Evolutionary conservation across 1,140 invertebrate genomes (phyloP), one percentile per base, ranked within the genome.

Genomic region (Drosophila truncata): DNA sequence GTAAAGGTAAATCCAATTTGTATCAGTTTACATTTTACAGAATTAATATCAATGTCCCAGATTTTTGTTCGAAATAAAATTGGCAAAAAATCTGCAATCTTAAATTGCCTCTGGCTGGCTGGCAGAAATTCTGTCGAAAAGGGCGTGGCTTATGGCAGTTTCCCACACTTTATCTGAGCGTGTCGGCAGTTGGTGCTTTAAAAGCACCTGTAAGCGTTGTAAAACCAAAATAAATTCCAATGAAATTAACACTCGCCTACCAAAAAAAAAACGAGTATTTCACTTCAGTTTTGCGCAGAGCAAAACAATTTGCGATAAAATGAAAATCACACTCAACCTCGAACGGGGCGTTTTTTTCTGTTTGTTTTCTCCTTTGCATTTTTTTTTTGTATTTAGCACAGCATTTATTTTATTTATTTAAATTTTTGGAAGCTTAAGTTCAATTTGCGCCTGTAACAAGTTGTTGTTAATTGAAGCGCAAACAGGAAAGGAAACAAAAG

Each of bases 361-460:
- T 63, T 71, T 63, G 44, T 63, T 54, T 62, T 29, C 39, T 33
- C 61, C 60, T 54, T 41, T 54, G 60, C 62, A 41, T 67, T 62
- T 61, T 65, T 75, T 76, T 67, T 62, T 61, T 65, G 67, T 76
- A 69, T 76, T 87, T 87, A 81, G 78, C 81, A 72, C 54, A 11
- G 58, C 62, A 61, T 82, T 84, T 79, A 76, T 76, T 65, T 86
- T 87, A 86, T 87, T 82, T 88, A 86, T 80, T 39, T 76, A 47
- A 58, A 70, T 69, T 76, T 76, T 76, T 82, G 66, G 82, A 69
- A 81, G 85, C 77, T 78, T 90, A 69, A 81, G 80, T 78, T 84
- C 78, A 84, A 74, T 84, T 90, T 81, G 85, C 85, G 85, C 62
- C 87, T 88, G 78, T 88, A 88, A 88, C 84, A 88, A 90, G 84